Evolutionary conservation across 1,140 invertebrate genomes (phyloP).

Genomic region (Calephelis nemesis): DNA sequence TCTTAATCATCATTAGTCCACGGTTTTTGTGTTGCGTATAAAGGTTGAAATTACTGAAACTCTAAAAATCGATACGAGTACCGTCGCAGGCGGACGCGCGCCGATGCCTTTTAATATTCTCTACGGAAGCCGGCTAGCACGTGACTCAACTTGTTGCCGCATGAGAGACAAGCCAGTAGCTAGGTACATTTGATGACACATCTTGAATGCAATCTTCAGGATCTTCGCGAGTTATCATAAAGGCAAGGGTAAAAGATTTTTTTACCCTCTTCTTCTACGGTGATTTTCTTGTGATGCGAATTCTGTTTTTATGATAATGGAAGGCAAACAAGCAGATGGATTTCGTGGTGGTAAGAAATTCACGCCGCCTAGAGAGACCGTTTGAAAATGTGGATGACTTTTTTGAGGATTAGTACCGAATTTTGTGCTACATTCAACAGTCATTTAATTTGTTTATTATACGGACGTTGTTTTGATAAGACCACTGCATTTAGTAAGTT

Average conservation of each 20-base stretch:
- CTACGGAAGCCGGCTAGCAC: constrained; percentile 58
- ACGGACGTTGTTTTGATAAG: no score
- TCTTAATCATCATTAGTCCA: not conserved
- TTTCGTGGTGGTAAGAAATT: no score
- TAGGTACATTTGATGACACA: not conserved
- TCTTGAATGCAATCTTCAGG: not conserved
- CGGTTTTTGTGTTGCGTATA: constrained; percentile 21
- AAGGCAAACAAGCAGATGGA: no score
- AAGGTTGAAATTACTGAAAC: constrained; percentile 46
- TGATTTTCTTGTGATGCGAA: no score
- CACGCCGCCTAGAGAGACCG: no score
- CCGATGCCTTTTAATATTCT: constrained; percentile 63
- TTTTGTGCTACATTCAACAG: no score
- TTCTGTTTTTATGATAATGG: no score
- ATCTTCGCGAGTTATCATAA: not conserved
- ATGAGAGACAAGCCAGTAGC: constrained; percentile 34
- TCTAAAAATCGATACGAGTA: constrained; percentile 64
- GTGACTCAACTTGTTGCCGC: constrained; percentile 74
- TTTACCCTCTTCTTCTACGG: not conserved
- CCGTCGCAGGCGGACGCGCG: constrained; percentile 63
- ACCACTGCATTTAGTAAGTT: no score
- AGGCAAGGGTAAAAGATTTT: not conserved
- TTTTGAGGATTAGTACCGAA: no score
- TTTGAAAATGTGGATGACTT: no score
- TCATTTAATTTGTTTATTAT: no score